Percentiles rank a stretch among this genome's conserved stretches.
These are phyloP conservation scores for Gorsachius goisagi DNA, from an alignment of 2,113 vertebrate genomes.

Conservation along the genomic window DNA sequence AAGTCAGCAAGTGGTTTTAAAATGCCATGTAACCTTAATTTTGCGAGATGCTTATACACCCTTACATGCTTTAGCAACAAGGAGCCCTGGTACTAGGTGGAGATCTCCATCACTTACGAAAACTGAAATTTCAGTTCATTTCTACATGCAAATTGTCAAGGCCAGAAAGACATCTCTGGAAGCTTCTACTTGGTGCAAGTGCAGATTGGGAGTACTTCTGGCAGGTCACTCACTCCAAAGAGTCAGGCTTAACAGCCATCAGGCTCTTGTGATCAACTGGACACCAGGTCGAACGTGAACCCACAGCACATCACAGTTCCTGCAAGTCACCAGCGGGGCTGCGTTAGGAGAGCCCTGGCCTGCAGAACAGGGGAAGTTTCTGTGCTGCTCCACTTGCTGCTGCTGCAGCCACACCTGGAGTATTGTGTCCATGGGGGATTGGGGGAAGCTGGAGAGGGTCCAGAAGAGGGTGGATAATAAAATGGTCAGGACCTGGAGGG, in stretches of 20 bases:
- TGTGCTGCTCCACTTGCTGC: background rate
- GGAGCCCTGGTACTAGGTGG: background rate
- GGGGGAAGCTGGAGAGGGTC: background rate
- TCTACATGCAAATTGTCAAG: background rate
- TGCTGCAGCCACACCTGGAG: background rate
- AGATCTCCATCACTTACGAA: background rate
- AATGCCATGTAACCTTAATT: background rate
- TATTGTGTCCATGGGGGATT: accelerated
- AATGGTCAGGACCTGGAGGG: background rate
- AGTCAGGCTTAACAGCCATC: background rate
- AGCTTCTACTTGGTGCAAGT: background rate
- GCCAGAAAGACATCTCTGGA: background rate
- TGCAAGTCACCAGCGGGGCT: accelerated
- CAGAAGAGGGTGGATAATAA: background rate
- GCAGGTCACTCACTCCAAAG: background rate
- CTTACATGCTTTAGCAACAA: background rate
- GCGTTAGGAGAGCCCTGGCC: background rate
- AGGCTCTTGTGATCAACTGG: background rate
- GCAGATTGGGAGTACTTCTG: background rate
- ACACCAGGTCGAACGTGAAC: background rate
- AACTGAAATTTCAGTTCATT: background rate
- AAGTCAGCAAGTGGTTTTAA: background rate
- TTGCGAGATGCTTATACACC: background rate
- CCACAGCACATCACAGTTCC: accelerated
- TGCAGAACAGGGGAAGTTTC: background rate